These are phyloP conservation scores for Pyrgilauda ruficollis DNA, from an alignment of 2,113 vertebrate genomes.

Conservation along the genomic window DNA sequence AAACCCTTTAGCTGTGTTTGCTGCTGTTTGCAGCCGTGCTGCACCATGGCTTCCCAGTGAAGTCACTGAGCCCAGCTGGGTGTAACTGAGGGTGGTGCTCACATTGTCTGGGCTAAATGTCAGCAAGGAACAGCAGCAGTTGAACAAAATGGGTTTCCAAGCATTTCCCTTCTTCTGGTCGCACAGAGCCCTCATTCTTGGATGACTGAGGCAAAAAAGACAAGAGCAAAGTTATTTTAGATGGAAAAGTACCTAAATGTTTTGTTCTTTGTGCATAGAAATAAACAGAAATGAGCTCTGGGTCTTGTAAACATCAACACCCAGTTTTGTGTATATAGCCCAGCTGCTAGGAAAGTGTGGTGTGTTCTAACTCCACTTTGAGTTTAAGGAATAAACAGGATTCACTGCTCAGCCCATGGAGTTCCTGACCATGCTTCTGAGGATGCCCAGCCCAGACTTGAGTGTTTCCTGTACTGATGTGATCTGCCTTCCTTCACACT, in stretches of 20 bases:
- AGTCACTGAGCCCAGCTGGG: conserved; percentile 40
- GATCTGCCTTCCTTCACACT: background rate
- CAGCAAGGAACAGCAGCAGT: conserved; percentile 17
- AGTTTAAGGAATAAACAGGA: background rate
- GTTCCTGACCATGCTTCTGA: background rate
- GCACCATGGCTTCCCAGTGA: conserved; percentile 25
- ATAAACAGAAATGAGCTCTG: background rate
- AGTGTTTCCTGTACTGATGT: background rate
- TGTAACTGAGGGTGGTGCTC: conserved; percentile 52
- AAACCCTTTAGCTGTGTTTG: background rate
- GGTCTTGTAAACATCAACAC: background rate
- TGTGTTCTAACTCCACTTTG: background rate
- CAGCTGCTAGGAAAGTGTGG: background rate
- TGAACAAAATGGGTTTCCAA: background rate
- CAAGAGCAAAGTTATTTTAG: background rate
- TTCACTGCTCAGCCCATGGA: background rate
- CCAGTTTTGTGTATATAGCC: background rate
- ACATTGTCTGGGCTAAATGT: conserved; percentile 48
- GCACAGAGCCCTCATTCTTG: background rate
- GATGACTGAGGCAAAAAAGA: background rate
- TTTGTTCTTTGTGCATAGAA: background rate
- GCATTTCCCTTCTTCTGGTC: background rate
- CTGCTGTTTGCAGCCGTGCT: background rate
- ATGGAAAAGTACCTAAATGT: conserved; percentile 1
- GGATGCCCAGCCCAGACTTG: background rate